Base-by-base conservation (phyloP, 2,113 vertebrate species). In the Lampris megalopsis region DNA sequence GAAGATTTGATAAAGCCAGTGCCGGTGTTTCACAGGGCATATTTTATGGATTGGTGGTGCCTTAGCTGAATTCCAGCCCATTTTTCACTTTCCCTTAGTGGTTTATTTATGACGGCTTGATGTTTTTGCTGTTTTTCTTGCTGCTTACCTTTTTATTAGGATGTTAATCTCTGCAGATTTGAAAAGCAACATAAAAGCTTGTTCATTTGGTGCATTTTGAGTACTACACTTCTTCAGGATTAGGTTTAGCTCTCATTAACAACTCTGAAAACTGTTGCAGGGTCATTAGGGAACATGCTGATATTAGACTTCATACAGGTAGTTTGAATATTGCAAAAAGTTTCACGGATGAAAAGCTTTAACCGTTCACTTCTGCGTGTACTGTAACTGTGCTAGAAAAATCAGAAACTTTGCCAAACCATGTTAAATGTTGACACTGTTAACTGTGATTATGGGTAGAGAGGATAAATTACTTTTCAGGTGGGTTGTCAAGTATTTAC, bases 61-160 rank as follows among this genome's bases (percentile, higher is more conserved):
- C 10, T 2, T 68, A 57, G 65, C 72, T 67, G 77, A 72, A 78
- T 57, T 79, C 8, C 52, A 58, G 43, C 8, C 58, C 5, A 9
- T 35, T 71, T 59, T 77, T 62, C 68, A 63, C 56, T 43, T 67
- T 11, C 60, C 68, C 66, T 42, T 56, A 45, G 60, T 85, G 80
- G 48, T 85, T 89, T 88, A 85, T 90, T 87, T 78, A 84, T 87
- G 85, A 69, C 48, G 60, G 45, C 48, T 63, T 63, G 54, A 77
- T 80, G 70, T 79, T 76, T 24, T 72, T 6, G 24, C 59, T 64
- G 66, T 68, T 69, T 77, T 61, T 58, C 72, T 71, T 37, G 42
- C 65, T 78, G 48, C 61, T 71, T 73, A 66, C 63, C 59, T 82
- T 77, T 71, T 79, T 83, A 85, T 85, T 45, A 57, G 42, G 10